These are phyloP conservation scores for Drosophila subquinaria DNA, from an alignment of 2,888 invertebrate genomes.

Conservation along the genomic window DNA sequence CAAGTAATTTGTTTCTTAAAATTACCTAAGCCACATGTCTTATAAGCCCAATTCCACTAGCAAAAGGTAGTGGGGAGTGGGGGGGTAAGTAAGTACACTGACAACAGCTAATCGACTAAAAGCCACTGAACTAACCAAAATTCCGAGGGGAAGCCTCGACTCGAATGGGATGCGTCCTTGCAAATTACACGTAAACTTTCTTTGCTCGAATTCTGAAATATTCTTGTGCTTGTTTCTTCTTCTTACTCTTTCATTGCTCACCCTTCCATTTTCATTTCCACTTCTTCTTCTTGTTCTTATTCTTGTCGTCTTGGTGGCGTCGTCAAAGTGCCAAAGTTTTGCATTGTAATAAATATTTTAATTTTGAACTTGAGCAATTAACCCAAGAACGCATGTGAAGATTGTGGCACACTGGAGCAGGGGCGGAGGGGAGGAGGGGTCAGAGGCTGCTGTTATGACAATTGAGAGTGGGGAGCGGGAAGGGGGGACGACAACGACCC, in stretches of 20 bases:
- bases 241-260: not conserved
- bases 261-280: not conserved
- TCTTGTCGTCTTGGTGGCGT: conserved; percentile 73
- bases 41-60: conserved; percentile 5
- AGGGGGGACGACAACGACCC: not conserved
- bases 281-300: not conserved
- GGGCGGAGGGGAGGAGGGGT: not conserved
- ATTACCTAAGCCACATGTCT: conserved; percentile 19
- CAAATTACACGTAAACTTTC: conserved; percentile 53
- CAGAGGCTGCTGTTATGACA: conserved; percentile 52
- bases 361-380: conserved; percentile 81
- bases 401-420: conserved; percentile 19
- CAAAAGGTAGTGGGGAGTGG: not conserved
- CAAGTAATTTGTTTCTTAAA: conserved; percentile 38
- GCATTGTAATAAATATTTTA: conserved; percentile 80
- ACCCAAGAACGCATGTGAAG: conserved; percentile 76
- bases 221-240: conserved; percentile 3
- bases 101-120: conserved; percentile 21
- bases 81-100: conserved; percentile 1
- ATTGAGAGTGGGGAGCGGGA: conserved; percentile 15
- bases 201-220: conserved; percentile 7
- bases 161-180: conserved; percentile 20
- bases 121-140: conserved; percentile 8
- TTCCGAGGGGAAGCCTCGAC: not conserved
- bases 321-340: conserved; percentile 81